Evolutionary conservation across 2,113 vertebrate species (phyloP).

Genomic region (Phoenicopterus ruber): DNA sequence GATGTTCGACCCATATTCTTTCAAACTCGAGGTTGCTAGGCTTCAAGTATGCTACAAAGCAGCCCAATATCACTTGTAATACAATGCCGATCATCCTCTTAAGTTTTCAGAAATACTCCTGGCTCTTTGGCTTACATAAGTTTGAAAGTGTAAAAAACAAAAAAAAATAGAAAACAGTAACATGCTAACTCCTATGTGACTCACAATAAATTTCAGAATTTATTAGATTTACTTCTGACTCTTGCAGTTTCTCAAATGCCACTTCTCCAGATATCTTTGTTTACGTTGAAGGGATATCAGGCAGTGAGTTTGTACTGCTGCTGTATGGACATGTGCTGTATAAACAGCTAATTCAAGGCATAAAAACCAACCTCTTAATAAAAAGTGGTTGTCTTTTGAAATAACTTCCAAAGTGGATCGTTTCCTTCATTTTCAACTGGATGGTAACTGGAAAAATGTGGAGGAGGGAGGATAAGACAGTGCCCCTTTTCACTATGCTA

Average conservation of each 20-base stretch:
- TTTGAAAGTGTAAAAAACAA: neutral
- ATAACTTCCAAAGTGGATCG: neutral
- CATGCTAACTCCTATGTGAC: neutral
- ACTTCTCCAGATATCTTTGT: neutral
- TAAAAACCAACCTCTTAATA: neutral
- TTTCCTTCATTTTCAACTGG: neutral
- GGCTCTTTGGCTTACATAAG: neutral
- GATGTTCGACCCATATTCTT: neutral
- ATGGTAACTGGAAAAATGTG: neutral
- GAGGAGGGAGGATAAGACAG: neutral
- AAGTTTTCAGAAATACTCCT: neutral
- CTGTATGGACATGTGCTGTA: neutral
- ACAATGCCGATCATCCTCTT: neutral
- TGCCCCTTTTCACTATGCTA: neutral
- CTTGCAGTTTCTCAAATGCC: neutral
- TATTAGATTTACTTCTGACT: neutral
- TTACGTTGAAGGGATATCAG: rapidly evolving
- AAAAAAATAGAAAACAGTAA: neutral
- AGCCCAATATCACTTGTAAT: neutral
- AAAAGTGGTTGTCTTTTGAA: neutral
- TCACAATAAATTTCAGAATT: neutral
- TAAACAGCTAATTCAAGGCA: neutral
- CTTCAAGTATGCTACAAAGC: neutral
- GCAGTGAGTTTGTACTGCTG: neutral
- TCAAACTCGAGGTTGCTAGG: neutral